These are phyloP conservation scores for Myotis lucifugus DNA, from an alignment of 2,113 vertebrate genomes.

Conservation along the genomic window DNA sequence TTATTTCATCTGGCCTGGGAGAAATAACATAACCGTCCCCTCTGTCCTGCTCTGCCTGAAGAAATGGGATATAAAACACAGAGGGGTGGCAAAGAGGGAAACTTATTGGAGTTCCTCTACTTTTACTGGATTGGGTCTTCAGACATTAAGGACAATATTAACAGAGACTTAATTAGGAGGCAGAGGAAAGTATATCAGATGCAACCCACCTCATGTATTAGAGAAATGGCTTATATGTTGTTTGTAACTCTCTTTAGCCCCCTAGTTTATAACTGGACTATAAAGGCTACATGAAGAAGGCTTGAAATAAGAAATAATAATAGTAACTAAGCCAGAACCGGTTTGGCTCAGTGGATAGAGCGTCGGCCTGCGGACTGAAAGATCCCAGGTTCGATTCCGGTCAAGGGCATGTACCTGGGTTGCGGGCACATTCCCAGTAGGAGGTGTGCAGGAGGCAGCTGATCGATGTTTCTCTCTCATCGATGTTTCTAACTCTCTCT, in stretches of 20 bases:
- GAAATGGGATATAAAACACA: slow-evolving; percentile 60
- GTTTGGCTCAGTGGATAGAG: too few species aligned
- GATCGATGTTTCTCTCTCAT: too few species aligned
- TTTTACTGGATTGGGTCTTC: slow-evolving; percentile 37
- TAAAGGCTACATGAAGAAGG: neutral
- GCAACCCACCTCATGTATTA: neutral
- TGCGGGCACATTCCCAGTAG: too few species aligned
- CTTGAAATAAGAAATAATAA: slow-evolving; percentile 14
- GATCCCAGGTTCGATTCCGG: too few species aligned
- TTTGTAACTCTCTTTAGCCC: neutral
- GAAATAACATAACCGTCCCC: slow-evolving; percentile 49
- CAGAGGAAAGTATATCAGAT: neutral
- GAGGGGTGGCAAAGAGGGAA: neutral
- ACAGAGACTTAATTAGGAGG: neutral
- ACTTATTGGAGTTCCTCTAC: neutral
- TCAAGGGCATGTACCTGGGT: too few species aligned
- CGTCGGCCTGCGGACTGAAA: too few species aligned
- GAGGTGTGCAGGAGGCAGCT: too few species aligned
- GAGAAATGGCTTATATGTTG: neutral
- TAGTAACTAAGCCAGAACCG: neutral
- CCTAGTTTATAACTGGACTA: neutral
- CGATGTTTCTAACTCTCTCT: too few species aligned
- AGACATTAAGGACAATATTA: neutral
- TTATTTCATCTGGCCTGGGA: slow-evolving; percentile 70
- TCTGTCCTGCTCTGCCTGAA: slow-evolving; percentile 13